These are phyloP conservation scores for Sitobion miscanthi DNA, from an alignment of 1,140 invertebrate species.

Conservation along the genomic window DNA sequence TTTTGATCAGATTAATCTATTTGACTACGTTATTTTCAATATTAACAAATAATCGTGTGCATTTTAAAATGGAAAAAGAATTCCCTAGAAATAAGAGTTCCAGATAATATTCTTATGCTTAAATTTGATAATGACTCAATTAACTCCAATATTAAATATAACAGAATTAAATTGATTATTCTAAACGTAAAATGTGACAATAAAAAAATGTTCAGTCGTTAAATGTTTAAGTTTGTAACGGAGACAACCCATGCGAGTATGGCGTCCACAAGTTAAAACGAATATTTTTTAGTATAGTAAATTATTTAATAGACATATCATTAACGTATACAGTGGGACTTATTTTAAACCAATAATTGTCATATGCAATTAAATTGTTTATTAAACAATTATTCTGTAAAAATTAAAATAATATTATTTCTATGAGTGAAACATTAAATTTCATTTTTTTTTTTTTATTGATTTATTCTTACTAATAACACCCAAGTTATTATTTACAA, in stretches of 20 bases:
- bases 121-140: too few species aligned
- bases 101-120: too few species aligned
- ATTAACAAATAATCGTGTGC: neutral
- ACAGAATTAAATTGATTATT: neutral
- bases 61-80: too few species aligned
- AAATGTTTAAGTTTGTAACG: neutral
- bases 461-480: neutral
- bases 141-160: neutral
- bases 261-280: neutral
- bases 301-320: neutral
- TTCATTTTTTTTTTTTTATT: neutral
- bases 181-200: neutral
- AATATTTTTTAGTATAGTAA: neutral
- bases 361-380: neutral
- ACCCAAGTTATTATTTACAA: neutral
- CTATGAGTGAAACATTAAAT: neutral
- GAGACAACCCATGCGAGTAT: neutral
- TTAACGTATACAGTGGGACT: neutral
- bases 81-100: too few species aligned
- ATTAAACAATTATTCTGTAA: neutral
- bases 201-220: too few species aligned
- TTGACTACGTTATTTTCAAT: neutral
- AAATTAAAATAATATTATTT: neutral
- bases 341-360: neutral
- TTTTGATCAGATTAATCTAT: neutral